These are phyloP conservation scores for Troilus luridus DNA, from an alignment of 2,888 invertebrate genomes.

Conservation along the genomic window DNA sequence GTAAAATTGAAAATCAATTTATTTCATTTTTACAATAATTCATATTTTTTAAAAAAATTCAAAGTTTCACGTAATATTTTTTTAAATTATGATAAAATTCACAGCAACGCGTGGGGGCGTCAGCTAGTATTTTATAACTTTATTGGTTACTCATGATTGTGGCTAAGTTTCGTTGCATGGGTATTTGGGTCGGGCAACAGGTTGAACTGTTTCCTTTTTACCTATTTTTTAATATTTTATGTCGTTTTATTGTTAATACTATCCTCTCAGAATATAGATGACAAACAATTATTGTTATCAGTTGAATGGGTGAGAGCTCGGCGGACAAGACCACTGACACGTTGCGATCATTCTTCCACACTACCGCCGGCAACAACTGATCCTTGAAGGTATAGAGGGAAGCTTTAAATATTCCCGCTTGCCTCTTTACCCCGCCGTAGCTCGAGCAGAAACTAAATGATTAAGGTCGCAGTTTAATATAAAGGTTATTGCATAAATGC, in stretches of 20 bases:
- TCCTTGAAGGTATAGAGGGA: background rate
- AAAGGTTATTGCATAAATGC: background rate
- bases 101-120: no score
- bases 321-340: background rate
- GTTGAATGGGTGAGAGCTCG: background rate
- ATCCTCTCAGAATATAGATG: background rate
- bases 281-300: background rate
- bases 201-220: no score
- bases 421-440: background rate
- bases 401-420: background rate
- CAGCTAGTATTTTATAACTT: no score
- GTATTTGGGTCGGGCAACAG: no score
- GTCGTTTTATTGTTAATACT: background rate
- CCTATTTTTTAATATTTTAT: background rate
- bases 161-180: no score
- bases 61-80: no score
- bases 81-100: no score
- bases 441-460: background rate
- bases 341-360: conserved; percentile 6
- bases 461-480: background rate
- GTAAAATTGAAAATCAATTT: no score
- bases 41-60: no score
- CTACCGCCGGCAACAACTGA: background rate
- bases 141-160: no score
- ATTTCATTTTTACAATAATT: no score